phyloP scores from a whole-genome alignment of 2,888 invertebrate species.

The Rhynchonema sp. region DNA sequence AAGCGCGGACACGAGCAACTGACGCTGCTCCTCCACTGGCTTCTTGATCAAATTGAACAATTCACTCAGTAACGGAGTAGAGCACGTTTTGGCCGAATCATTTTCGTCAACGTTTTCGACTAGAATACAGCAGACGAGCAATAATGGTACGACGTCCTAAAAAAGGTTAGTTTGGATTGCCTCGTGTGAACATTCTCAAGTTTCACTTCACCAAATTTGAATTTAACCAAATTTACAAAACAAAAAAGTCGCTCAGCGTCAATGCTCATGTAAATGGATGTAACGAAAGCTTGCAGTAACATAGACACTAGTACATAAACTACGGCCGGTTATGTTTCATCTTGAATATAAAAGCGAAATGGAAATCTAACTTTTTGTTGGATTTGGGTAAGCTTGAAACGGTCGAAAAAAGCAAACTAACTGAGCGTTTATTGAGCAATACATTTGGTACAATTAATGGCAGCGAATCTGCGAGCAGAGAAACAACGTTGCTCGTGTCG shows the following conservation, averaged over 20 bases:
- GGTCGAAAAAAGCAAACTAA: constrained; percentile 17
- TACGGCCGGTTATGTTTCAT: too few species aligned
- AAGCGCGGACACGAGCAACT: constrained; percentile 10
- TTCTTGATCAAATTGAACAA: constrained; percentile 51
- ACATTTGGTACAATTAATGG: constrained; percentile 48
- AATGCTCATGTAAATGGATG: too few species aligned
- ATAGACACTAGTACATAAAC: not conserved
- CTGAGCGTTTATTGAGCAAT: constrained; percentile 46
- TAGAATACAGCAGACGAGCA: constrained; percentile 43
- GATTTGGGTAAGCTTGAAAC: too few species aligned
- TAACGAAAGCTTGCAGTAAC: constrained; percentile 7
- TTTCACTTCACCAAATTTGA: too few species aligned
- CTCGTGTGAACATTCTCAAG: too few species aligned
- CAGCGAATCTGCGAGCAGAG: constrained; percentile 39
- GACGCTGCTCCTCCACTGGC: constrained; percentile 46
- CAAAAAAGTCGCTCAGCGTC: too few species aligned
- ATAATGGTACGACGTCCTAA: constrained; percentile 45
- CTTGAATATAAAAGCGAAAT: too few species aligned
- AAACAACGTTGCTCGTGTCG: constrained; percentile 27
- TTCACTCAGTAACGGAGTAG: constrained; percentile 38
- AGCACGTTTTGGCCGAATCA: constrained; percentile 32
- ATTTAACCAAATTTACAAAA: too few species aligned
- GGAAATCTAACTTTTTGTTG: too few species aligned
- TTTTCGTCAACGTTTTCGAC: not conserved
- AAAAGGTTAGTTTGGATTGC: too few species aligned